A percentile compares a stretch with the other conserved stretches of the same genome.
These are phyloP conservation scores for Sparus aurata DNA, from an alignment of 2,797 vertebrate species.

Conservation along the genomic window DNA sequence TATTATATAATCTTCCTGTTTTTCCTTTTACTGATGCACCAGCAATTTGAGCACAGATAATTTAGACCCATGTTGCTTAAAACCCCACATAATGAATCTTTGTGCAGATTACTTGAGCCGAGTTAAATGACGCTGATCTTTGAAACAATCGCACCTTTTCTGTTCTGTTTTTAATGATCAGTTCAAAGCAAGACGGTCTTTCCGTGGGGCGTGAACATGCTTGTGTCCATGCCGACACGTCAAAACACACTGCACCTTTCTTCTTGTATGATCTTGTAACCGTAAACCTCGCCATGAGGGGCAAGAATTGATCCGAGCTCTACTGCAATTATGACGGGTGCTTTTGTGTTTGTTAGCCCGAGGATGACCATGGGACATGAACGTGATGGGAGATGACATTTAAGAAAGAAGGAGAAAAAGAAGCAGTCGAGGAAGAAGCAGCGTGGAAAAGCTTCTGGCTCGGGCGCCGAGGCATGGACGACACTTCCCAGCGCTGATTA, in stretches of 20 bases:
- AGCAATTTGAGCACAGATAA: neutral
- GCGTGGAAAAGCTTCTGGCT: constrained; percentile 60
- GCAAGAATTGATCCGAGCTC: constrained; percentile 49
- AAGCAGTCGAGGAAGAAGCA: constrained; percentile 39
- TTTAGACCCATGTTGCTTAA: neutral
- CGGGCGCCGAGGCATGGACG: constrained; percentile 39
- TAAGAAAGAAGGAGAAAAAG: constrained; percentile 44
- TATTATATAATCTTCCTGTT: constrained; percentile 27
- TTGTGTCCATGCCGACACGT: neutral
- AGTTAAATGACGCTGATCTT: constrained; percentile 18
- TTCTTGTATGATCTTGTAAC: constrained; percentile 35
- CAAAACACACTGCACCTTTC: constrained; percentile 2
- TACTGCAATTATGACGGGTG: constrained; percentile 34
- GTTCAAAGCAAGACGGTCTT: neutral
- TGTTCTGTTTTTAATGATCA: neutral
- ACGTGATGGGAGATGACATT: constrained; percentile 73
- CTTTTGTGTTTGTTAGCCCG: constrained; percentile 61
- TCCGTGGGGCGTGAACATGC: neutral
- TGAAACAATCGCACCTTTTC: neutral
- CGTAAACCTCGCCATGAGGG: constrained; percentile 27
- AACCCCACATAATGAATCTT: constrained; percentile 18
- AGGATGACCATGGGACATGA: constrained; percentile 57
- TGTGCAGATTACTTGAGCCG: neutral
- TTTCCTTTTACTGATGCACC: neutral
- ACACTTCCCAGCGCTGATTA: constrained; percentile 69